phyloP scores from a whole-genome alignment of 2,113 vertebrate species.

The Arothron firmamentum region DNA sequence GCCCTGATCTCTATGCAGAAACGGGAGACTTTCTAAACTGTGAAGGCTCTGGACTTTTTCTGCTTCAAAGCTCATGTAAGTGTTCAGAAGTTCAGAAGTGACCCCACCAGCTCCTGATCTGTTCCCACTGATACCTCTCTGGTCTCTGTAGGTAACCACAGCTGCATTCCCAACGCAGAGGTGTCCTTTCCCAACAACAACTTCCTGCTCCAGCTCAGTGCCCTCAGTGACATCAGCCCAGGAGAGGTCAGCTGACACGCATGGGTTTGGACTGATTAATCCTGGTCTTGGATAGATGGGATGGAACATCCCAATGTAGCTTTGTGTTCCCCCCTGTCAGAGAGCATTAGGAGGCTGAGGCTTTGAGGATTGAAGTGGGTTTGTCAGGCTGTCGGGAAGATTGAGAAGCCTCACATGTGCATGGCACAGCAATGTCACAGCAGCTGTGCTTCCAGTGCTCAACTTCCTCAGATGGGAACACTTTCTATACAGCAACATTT shows the following conservation, averaged over 20 bases:
- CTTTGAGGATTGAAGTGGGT: constrained; percentile 53
- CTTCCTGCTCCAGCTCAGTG: constrained; percentile 88
- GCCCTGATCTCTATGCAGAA: constrained; percentile 70
- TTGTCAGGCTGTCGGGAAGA: constrained; percentile 69
- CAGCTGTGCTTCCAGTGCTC: constrained; percentile 28
- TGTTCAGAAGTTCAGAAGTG: constrained; percentile 21
- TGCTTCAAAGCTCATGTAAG: constrained; percentile 98
- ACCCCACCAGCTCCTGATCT: constrained; percentile 2
- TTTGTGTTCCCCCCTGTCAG: constrained; percentile 51
- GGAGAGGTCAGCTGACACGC: constrained; percentile 85
- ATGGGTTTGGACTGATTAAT: constrained; percentile 45
- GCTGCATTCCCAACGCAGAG: constrained; percentile 93
- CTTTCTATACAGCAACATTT: constrained; percentile 24
- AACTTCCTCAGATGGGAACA: constrained; percentile 12
- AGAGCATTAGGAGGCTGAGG: constrained; percentile 50
- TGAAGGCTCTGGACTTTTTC: constrained; percentile 95
- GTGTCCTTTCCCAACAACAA: constrained; percentile 95
- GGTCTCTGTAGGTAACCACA: constrained; percentile 88
- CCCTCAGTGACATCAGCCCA: constrained; percentile 84
- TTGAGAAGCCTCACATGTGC: constrained; percentile 61
- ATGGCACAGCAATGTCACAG: constrained; percentile 44
- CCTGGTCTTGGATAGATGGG: constrained; percentile 28
- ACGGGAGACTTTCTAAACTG: constrained; percentile 97
- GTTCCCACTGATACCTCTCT: neutral
- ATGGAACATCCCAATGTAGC: constrained; percentile 34